Conservation (phyloP, 2,797 vertebrate species). For the Centroberyx gerrardi region DNA sequence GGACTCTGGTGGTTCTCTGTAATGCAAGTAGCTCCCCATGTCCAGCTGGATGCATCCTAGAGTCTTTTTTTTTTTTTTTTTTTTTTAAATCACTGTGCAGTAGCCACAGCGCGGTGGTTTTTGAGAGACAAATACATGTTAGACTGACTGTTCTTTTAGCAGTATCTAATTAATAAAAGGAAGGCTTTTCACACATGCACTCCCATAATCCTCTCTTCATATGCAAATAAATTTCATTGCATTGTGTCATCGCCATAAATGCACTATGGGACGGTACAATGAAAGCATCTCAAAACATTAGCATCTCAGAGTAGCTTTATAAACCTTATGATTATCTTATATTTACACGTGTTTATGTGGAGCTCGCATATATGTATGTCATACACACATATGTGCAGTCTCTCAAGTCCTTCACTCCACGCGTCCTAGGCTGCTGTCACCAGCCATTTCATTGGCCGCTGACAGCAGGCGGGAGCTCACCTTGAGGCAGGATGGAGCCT, state of each 20-base stretch:
- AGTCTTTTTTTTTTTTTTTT: constrained; percentile 1
- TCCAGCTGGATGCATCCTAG: background rate
- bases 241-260: background rate
- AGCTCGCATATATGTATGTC: background rate
- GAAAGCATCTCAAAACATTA: too few species aligned
- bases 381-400: constrained; percentile 16
- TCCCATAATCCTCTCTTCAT: constrained; percentile 11
- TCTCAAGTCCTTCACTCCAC: constrained; percentile 34
- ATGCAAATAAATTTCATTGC: constrained; percentile 19
- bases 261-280: background rate
- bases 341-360: background rate
- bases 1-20: background rate
- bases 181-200: background rate
- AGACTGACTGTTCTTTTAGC: background rate
- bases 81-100: background rate
- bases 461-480: constrained; percentile 77
- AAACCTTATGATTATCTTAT: too few species aligned
- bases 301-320: too few species aligned
- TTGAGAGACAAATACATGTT: constrained; percentile 2
- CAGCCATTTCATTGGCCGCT: constrained; percentile 65
- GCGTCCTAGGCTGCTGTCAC: constrained; percentile 69
- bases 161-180: constrained; percentile 8
- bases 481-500: constrained; percentile 78
- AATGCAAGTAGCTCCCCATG: background rate
- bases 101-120: background rate